Base-by-base conservation (phyloP, 2,888 invertebrate species). In the Harpalus rufipes region DNA sequence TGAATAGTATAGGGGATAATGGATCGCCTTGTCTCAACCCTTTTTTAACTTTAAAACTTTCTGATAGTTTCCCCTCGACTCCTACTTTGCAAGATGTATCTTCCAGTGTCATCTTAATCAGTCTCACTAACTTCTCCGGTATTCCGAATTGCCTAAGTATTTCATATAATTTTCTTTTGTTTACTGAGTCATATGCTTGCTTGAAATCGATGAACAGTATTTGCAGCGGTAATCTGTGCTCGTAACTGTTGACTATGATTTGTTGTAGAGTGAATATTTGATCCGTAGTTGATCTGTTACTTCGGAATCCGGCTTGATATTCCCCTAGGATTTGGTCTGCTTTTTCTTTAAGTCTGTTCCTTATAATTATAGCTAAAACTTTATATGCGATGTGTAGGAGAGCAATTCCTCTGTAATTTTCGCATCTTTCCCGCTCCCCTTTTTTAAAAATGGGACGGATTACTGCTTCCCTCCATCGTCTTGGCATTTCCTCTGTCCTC, bases 361-460 rank as follows among this genome's bases (percentile, higher is more conserved):
- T 61, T 18, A 61, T 61, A 5, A 14, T 8, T 2, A 25, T 65
- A 3, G 12, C 25, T 58, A 76, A 51, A 59, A 74, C 72, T 74
- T 82, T 82, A 32, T 81, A 82, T 7, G 44, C 74, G 8, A 61
- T 44, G 7, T 82, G 56, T n/a, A 85, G 16, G 4, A 85, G 61
- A 14, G 82, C 32, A 7, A 85, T 85, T 32, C 80, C 76, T 44
- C 82, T 56, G 14, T 85, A 85, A 59, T 82, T 85, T 7, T 76
- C 39, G n/a, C 85, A 85, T 12, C 39, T 72, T 82, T 21, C 10
- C 25, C 2, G 56, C 12, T 82, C 56, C 7, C 74, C 85, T 61
- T 74, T 82, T 63, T 82, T 85, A 14, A 16, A 25, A 10, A 85
- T 82, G 1, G 39, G 74, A 12, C 12, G 3, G 41, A 85, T 39